phyloP scores from a whole-genome alignment of 92 coral and sea anemone species.

The Phymanthus crucifer region DNA sequence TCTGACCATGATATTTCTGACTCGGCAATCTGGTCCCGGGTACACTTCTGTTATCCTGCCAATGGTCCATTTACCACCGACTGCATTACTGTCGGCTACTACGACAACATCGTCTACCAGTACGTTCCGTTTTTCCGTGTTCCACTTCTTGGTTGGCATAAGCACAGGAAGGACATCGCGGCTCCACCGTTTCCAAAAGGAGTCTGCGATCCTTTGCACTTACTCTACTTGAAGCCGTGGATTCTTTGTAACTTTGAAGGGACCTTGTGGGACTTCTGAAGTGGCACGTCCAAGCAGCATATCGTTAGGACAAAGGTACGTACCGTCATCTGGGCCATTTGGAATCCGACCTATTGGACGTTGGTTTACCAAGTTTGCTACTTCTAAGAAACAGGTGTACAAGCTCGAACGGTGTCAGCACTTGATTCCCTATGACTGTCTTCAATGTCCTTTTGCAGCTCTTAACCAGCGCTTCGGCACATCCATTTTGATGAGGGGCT shows the following conservation, averaged over 20 bases:
- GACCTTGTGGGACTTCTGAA: no score
- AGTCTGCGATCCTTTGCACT: conserved; percentile 55
- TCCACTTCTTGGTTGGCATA: conserved; percentile 42
- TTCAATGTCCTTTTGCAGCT: no score
- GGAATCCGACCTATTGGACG: no score
- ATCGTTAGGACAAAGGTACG: conserved; percentile 6
- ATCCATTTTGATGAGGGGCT: conserved; percentile 3
- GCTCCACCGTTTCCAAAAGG: conserved; percentile 54
- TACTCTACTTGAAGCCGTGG: conserved; percentile 38
- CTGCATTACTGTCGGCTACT: neutral
- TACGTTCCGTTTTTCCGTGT: neutral
- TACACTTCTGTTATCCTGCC: neutral
- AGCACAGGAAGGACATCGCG: conserved; percentile 42
- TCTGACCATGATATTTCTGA: neutral
- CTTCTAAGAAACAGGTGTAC: no score
- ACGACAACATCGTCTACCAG: neutral
- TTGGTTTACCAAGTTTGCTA: no score
- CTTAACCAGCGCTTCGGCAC: no score
- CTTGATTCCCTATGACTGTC: no score
- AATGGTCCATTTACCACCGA: neutral
- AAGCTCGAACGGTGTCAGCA: no score
- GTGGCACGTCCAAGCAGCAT: no score
- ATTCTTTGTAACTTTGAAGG: no score
- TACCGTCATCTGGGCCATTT: conserved; percentile 20
- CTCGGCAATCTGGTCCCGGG: neutral